Evolutionary conservation across 2,888 invertebrate genomes (phyloP).

Genomic region (Thymelicus acteon): DNA sequence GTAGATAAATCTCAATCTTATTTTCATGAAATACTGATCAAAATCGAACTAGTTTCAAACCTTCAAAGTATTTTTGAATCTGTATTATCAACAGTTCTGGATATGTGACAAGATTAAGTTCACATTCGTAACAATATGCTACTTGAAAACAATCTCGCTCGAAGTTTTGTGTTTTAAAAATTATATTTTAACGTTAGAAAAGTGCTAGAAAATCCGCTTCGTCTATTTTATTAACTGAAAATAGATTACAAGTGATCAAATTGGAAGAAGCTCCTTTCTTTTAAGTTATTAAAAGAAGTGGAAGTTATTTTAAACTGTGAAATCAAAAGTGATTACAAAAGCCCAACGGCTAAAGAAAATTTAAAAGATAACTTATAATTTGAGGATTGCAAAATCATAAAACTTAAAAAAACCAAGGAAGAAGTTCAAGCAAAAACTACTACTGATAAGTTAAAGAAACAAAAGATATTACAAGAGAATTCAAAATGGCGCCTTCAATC

Average conservation of each 20-base stretch:
- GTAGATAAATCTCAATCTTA: not conserved
- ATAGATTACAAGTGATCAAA: conserved; percentile 19
- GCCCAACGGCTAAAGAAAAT: not conserved
- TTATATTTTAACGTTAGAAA: too few species aligned
- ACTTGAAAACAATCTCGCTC: conserved; percentile 14
- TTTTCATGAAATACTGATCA: not conserved
- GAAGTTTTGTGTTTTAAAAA: conserved; percentile 8
- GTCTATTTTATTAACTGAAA: conserved; percentile 25
- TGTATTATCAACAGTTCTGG: conserved; percentile 15
- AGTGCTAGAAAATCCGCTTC: conserved; percentile 16
- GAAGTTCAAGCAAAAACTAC: not conserved
- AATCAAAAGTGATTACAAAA: not conserved
- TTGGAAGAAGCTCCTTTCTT: conserved; percentile 2
- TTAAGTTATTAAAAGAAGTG: conserved; percentile 22
- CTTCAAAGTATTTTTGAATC: conserved; percentile 1
- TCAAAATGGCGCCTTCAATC: conserved; percentile 40
- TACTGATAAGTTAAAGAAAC: not conserved
- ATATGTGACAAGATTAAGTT: conserved; percentile 25
- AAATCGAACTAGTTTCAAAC: not conserved
- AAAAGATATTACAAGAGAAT: conserved; percentile 11
- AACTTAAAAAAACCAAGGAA: too few species aligned
- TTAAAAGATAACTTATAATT: not conserved
- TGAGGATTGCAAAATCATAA: too few species aligned
- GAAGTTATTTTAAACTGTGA: conserved; percentile 3
- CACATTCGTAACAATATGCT: conserved; percentile 1